phyloP scores from a whole-genome alignment of 2,888 invertebrate genomes.

The Lobophora halterata region DNA sequence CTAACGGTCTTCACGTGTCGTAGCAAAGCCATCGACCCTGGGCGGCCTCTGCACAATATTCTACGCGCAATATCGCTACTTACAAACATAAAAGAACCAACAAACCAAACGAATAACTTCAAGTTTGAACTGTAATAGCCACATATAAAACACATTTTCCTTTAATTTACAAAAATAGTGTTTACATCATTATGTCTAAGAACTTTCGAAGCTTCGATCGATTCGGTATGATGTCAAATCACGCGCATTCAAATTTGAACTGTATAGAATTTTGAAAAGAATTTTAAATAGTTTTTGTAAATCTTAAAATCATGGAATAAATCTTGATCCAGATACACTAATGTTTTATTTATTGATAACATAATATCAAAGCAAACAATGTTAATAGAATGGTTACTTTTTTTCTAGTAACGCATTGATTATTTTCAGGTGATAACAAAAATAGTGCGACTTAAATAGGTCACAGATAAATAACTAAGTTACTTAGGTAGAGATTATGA shows the following conservation, averaged over 20 bases:
- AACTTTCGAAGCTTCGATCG: constrained; percentile 45
- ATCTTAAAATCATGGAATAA: constrained; percentile 10
- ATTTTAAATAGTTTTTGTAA: constrained; percentile 32
- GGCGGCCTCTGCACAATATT: constrained; percentile 74
- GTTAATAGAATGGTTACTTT: too few relatives aligned
- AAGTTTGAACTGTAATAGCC: constrained; percentile 24
- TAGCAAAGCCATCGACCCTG: constrained; percentile 76
- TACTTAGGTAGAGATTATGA: too few relatives aligned
- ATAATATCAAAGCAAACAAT: constrained; percentile 1
- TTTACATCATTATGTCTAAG: constrained; percentile 7
- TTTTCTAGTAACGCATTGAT: too few relatives aligned
- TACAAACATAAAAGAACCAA: constrained; percentile 35
- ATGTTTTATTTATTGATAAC: constrained; percentile 12
- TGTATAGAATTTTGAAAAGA: constrained; percentile 30
- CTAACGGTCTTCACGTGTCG: constrained; percentile 79
- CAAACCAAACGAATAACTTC: constrained; percentile 9
- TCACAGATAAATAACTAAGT: too few relatives aligned
- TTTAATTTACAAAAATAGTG: background rate
- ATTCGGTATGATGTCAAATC: constrained; percentile 46
- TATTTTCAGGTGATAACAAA: too few relatives aligned
- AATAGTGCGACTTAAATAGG: too few relatives aligned
- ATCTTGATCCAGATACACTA: constrained; percentile 13
- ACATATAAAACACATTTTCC: constrained; percentile 1
- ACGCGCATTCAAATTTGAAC: constrained; percentile 38
- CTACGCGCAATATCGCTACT: constrained; percentile 64